Percentiles rank a stretch among this genome's conserved stretches.
Evolutionary conservation across 2,797 vertebrate species (phyloP).

Genomic region (Capromys pilorides): DNA sequence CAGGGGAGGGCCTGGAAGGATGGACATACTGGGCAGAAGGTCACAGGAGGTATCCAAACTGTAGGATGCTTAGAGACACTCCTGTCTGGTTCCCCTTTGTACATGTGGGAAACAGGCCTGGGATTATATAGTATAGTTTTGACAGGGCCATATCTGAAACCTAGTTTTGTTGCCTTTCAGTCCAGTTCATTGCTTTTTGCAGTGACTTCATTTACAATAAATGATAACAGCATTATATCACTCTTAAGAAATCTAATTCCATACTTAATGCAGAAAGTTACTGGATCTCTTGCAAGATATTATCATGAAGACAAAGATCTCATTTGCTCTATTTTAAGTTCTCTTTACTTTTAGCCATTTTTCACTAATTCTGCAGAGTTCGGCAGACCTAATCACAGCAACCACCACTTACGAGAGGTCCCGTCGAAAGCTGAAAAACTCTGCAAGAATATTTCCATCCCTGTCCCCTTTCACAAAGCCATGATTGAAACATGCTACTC

Average conservation of each 20-base stretch:
- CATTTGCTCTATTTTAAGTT: neutral
- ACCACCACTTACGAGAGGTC: neutral
- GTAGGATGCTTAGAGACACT: neutral
- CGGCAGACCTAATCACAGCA: neutral
- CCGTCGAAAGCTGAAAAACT: neutral
- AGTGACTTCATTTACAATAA: conserved; percentile 36
- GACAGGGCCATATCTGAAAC: neutral
- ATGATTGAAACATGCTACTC: neutral
- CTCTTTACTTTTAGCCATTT: neutral
- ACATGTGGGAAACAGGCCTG: neutral
- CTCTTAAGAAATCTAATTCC: neutral
- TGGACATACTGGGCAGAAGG: neutral
- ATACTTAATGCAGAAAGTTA: neutral
- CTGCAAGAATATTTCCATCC: neutral
- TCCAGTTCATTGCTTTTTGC: conserved; percentile 3
- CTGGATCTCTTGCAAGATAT: neutral
- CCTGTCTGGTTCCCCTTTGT: neutral
- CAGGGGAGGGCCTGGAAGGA: neutral
- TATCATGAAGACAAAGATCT: conserved; percentile 6
- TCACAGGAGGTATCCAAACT: neutral
- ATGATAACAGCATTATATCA: neutral
- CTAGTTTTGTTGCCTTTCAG: neutral
- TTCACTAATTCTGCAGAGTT: neutral
- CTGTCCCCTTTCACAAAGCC: neutral
- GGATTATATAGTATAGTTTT: neutral